Percentiles rank a stretch among this genome's conserved stretches.
These are phyloP conservation scores for Aphodius sticticus DNA, from an alignment of 2,888 invertebrate genomes.

Conservation along the genomic window DNA sequence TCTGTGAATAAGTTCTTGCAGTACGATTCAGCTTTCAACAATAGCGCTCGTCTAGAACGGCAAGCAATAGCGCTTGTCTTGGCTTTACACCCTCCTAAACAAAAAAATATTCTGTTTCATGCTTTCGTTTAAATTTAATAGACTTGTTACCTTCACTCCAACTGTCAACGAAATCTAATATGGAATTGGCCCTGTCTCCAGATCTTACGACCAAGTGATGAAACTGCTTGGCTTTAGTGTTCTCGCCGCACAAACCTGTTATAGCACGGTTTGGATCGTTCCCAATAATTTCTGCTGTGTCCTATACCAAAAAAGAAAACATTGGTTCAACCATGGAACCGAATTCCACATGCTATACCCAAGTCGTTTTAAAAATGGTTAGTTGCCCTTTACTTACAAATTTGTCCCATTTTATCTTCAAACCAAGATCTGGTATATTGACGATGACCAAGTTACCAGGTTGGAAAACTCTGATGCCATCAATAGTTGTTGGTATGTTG, in stretches of 20 bases:
- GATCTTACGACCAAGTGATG: slow-evolving; percentile 1
- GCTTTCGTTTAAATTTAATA: background rate
- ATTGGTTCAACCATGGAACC: too few species aligned
- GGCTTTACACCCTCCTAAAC: background rate
- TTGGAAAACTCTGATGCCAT: slow-evolving; percentile 9
- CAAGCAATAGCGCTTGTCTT: background rate
- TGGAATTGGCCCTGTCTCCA: background rate
- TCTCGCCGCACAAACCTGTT: slow-evolving; percentile 15
- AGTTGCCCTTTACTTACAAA: background rate
- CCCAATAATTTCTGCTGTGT: slow-evolving; percentile 9
- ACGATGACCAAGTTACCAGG: slow-evolving; percentile 15
- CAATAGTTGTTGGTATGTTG: slow-evolving; percentile 4
- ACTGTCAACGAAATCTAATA: slow-evolving; percentile 13
- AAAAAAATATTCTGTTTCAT: background rate
- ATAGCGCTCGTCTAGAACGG: background rate
- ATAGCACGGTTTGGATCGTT: slow-evolving; percentile 8
- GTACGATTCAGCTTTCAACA: background rate
- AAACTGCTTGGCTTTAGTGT: background rate
- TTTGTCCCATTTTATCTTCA: slow-evolving; percentile 14
- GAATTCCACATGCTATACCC: too few species aligned
- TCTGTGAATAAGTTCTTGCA: background rate
- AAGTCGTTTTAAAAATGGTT: too few species aligned
- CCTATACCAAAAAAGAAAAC: background rate
- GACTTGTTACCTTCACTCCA: slow-evolving; percentile 14
- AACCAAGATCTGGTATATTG: slow-evolving; percentile 14